Conservation (phyloP, 2,113 vertebrate genomes). For the Epinephelus fuscoguttatus region DNA sequence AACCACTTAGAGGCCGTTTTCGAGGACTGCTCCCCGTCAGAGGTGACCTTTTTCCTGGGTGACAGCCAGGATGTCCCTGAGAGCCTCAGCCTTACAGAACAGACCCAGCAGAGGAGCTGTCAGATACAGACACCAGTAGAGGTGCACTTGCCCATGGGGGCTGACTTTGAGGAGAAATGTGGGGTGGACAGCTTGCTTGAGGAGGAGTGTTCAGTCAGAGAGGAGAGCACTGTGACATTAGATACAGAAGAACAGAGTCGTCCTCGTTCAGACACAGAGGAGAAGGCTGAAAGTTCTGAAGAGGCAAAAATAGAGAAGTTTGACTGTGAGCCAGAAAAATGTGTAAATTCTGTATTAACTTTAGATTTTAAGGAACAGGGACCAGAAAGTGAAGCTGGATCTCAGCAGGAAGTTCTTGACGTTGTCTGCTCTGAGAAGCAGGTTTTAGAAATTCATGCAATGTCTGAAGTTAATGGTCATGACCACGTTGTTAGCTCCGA, state of each 20-base stretch:
- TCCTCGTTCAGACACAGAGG: constrained; percentile 11
- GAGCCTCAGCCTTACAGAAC: neutral
- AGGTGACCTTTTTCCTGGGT: constrained; percentile 59
- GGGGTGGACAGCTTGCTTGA: neutral
- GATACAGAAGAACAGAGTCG: constrained; percentile 10
- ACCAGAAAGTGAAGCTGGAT: neutral
- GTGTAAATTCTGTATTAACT: neutral
- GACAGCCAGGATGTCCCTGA: constrained; percentile 17
- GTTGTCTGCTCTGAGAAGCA: neutral
- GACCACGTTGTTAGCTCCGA: neutral
- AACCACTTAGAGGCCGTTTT: constrained; percentile 48
- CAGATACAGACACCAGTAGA: constrained; percentile 67
- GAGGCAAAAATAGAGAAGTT: neutral
- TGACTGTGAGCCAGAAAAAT: constrained; percentile 7
- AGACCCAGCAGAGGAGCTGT: constrained; percentile 23
- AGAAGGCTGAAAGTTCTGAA: neutral
- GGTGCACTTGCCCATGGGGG: constrained; percentile 58
- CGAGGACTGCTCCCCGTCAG: constrained; percentile 13
- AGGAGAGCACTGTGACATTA: neutral
- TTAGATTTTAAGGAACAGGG: neutral
- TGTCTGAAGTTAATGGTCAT: neutral
- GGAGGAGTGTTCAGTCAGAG: neutral
- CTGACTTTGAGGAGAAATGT: constrained; percentile 10
- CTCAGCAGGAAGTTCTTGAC: constrained; percentile 7
- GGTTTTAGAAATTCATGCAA: constrained; percentile 4